A percentile compares a stretch with the other conserved stretches of the same genome.
Conservation (phyloP, 2,888 invertebrate genomes). For the Dorcus hopei region DNA sequence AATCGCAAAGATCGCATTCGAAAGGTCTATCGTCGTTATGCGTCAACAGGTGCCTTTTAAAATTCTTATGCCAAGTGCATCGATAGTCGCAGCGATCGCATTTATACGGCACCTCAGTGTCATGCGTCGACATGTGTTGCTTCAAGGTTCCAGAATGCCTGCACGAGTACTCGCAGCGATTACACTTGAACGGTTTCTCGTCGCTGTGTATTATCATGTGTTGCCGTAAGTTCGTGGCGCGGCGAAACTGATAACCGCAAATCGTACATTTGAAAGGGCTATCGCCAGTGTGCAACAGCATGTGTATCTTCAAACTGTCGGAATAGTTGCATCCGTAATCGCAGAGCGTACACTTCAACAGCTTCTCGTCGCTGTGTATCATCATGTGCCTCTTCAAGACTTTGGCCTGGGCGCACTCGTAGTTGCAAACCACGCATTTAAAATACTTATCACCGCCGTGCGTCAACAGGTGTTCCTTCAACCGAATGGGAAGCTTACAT, state of each 20-base stretch:
- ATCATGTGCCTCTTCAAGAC: constrained; percentile 32
- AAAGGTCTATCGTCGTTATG: too few species aligned
- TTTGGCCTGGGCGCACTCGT: too few species aligned
- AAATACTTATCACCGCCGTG: constrained; percentile 52
- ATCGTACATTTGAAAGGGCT: constrained; percentile 41
- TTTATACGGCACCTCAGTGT: too few species aligned
- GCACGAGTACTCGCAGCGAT: constrained; percentile 56
- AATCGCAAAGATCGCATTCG: too few species aligned
- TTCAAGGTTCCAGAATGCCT: constrained; percentile 21
- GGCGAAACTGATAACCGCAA: constrained; percentile 41
- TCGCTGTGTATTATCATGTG: constrained; percentile 39
- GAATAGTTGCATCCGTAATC: constrained; percentile 35
- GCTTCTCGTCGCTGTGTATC: constrained; percentile 32
- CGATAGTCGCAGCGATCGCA: too few species aligned
- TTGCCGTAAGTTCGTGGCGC: constrained; percentile 37
- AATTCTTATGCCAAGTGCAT: too few species aligned
- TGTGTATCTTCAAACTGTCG: constrained; percentile 32
- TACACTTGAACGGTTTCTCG: constrained; percentile 50
- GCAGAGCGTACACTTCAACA: constrained; percentile 32
- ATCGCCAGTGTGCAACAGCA: constrained; percentile 41
- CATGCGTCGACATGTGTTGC: too few species aligned
- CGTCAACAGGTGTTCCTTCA: constrained; percentile 56
- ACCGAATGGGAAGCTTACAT: constrained; percentile 54
- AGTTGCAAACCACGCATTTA: constrained; percentile 52
- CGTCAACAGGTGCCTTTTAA: too few species aligned